Evolutionary conservation across 2,113 vertebrate species (phyloP), one percentile per base, ranked within the genome.

Genomic region (Scortum barcoo): DNA sequence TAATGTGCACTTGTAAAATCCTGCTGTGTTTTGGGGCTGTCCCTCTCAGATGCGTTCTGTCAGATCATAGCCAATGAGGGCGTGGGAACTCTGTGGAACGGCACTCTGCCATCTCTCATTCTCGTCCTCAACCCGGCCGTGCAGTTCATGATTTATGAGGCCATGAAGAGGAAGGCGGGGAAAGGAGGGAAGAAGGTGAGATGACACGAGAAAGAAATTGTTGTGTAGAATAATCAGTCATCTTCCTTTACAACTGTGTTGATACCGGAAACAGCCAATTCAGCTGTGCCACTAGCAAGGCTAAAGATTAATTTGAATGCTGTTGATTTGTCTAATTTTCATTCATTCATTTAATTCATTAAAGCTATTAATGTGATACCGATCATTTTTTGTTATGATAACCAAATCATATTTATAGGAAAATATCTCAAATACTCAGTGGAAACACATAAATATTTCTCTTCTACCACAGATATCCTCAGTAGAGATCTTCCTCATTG

Each of bases 141-240:
- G 14, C 95, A 96, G 91, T 96, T 96, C 91, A 96, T 95, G 95
- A 79, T 96, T 83, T 96, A 96, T 38, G 96, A 96, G 79, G 94
- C 91, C 63, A 92, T 96, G 95, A 96, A 96, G 86, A 94, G 95
- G 83, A 95, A 36, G 80, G 94, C 94, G 0, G 93, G 93, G 46
- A 84, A 7, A 24, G 90, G 93, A 33, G 93, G 91, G 56, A 93
- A 44, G 40, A 95, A 89, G 93, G 95, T 94, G 65, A 87, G 54
- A 30, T 24, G 38, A 57, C 13, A 16, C n/a, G 20, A 22, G 22
- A 58, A n/a, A 66, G 2, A 61, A 0, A 8, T 20, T n/a, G 53
- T 61, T 8, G 3, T 40, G 33, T 30, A 2, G 22, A 50, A n/a
- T 40, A 20, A 69, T 68, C 16, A 33, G 5, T 63, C n/a, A n/a